Conservation (phyloP, 2,888 invertebrate genomes). For the Zhengitettix transpicula region DNA sequence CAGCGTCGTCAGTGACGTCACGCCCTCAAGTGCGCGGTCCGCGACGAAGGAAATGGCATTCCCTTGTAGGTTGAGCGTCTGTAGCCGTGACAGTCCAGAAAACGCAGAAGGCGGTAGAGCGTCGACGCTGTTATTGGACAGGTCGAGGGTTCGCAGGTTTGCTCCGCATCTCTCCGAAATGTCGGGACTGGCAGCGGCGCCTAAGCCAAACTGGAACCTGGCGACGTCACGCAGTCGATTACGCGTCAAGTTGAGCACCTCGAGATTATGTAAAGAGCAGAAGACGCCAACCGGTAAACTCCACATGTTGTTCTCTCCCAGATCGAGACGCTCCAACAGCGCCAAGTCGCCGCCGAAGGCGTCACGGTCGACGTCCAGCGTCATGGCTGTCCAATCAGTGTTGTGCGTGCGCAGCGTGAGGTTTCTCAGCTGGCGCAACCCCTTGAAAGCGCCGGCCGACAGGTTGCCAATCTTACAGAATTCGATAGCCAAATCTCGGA, state of each 20-base stretch:
- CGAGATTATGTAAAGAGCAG: constrained; percentile 56
- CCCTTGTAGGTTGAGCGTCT: constrained; percentile 56
- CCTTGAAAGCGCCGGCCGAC: constrained; percentile 66
- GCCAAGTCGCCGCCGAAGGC: constrained; percentile 59
- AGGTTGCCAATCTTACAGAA: constrained; percentile 70
- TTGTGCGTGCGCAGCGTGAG: constrained; percentile 69
- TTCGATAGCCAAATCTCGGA: constrained; percentile 61
- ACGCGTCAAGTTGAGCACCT: constrained; percentile 60
- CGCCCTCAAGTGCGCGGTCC: constrained; percentile 60
- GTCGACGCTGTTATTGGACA: constrained; percentile 64
- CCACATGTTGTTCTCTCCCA: constrained; percentile 69
- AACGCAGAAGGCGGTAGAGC: constrained; percentile 53
- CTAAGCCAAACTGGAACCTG: constrained; percentile 48
- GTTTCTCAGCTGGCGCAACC: constrained; percentile 58
- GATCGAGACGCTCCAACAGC: constrained; percentile 53
- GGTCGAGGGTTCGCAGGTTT: constrained; percentile 50
- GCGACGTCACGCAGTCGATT: constrained; percentile 61
- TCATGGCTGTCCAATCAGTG: constrained; percentile 69
- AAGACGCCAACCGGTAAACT: constrained; percentile 58
- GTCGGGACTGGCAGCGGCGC: constrained; percentile 24
- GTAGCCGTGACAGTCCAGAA: constrained; percentile 50
- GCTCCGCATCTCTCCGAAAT: constrained; percentile 47
- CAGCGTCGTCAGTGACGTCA: constrained; percentile 52
- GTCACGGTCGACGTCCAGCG: constrained; percentile 54
- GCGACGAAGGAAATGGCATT: constrained; percentile 61